phyloP scores from a whole-genome alignment of 2,113 vertebrate genomes.

The Cheilinus undulatus region DNA sequence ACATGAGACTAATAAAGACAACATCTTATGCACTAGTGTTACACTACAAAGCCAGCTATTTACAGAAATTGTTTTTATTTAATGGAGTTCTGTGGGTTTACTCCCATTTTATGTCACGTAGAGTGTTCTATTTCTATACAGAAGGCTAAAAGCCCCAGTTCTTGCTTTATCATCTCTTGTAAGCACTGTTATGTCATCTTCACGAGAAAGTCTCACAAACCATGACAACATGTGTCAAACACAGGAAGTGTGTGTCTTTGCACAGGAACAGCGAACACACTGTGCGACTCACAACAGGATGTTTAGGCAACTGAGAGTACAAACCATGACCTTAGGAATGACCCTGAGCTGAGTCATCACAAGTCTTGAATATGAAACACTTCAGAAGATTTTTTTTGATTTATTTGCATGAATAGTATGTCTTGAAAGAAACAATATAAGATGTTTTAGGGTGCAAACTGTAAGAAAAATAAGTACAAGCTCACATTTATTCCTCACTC shows the following conservation, averaged over 20 bases:
- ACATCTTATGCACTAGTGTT: no score
- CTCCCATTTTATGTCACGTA: not conserved
- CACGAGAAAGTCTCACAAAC: constrained; percentile 24
- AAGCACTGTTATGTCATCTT: not conserved
- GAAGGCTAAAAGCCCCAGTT: not conserved
- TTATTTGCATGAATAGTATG: no score
- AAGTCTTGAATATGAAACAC: no score
- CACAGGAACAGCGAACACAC: constrained; percentile 13
- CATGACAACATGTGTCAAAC: constrained; percentile 1
- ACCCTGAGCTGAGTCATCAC: not conserved
- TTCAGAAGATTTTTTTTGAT: no score
- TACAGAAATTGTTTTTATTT: no score
- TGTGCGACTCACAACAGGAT: not conserved
- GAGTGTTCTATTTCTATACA: not conserved
- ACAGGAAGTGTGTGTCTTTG: not conserved
- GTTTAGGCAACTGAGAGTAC: constrained; percentile 17
- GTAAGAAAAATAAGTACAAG: no score
- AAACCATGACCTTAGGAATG: not conserved
- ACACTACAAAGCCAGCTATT: no score
- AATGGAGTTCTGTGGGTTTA: no score
- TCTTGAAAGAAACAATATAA: no score
- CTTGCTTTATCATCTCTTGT: not conserved
- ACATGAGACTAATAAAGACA: not conserved
- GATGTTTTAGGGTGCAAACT: no score
- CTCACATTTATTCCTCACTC: no score